Conservation (phyloP, 2,797 vertebrate genomes). For the Sebastes melanostomus region DNA sequence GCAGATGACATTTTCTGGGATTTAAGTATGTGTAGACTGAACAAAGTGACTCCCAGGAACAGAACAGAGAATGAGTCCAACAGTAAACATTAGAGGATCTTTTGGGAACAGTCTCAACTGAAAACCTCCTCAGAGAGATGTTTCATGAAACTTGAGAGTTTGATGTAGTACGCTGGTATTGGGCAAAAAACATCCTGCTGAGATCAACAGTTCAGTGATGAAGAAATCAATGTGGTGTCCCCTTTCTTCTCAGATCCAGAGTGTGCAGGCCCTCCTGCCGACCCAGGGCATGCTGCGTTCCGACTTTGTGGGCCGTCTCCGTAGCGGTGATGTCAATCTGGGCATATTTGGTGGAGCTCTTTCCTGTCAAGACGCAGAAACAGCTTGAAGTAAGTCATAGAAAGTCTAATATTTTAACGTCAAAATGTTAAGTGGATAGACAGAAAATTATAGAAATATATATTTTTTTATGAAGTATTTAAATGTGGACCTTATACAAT, state of each 20-base stretch:
- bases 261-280: constrained; percentile 88
- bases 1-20: neutral
- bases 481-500: too few species aligned
- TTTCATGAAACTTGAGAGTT: constrained; percentile 3
- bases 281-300: constrained; percentile 86
- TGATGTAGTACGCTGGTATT: neutral
- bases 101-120: neutral
- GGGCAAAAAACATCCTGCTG: neutral
- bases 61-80: neutral
- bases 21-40: neutral
- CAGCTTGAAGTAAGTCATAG: neutral
- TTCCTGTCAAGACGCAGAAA: constrained; percentile 75
- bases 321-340: constrained; percentile 92
- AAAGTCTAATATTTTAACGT: neutral
- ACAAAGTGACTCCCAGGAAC: neutral
- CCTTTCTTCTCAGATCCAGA: constrained; percentile 84
- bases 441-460: too few species aligned
- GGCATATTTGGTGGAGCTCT: constrained; percentile 84
- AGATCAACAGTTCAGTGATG: neutral
- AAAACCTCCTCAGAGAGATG: neutral
- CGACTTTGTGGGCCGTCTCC: constrained; percentile 89
- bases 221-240: constrained; percentile 77
- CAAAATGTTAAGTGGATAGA: too few species aligned
- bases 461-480: too few species aligned
- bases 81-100: neutral